A percentile compares a stretch with the other conserved stretches of the same genome.
Conservation (phyloP, 2,797 vertebrate species). For the Poeciliopsis paucimaculata region DNA sequence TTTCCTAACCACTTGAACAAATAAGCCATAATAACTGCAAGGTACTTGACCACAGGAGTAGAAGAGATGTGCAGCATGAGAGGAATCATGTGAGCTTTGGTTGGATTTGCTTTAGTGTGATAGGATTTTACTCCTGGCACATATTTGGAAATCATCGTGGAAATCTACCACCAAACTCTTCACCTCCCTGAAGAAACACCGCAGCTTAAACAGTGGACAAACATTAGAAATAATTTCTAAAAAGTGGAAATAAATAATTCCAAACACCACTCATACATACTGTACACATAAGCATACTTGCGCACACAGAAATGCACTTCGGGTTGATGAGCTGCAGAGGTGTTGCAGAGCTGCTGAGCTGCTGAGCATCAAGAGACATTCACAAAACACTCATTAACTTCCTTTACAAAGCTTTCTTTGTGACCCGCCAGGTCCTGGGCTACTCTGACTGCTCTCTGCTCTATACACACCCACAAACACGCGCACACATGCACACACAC, state of each 20-base stretch:
- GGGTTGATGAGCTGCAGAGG: slow-evolving; percentile 72
- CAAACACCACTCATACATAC: slow-evolving; percentile 51
- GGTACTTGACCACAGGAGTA: slow-evolving; percentile 92
- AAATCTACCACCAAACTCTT: slow-evolving; percentile 41
- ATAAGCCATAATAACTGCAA: slow-evolving; percentile 92
- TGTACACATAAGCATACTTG: slow-evolving; percentile 3
- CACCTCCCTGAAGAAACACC: slow-evolving; percentile 63
- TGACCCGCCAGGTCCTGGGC: slow-evolving; percentile 74
- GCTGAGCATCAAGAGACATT: slow-evolving; percentile 75
- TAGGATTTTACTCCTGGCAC: slow-evolving; percentile 53
- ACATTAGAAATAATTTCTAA: slow-evolving; percentile 83
- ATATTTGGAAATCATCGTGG: slow-evolving; percentile 32
- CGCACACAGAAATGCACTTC: slow-evolving; percentile 40
- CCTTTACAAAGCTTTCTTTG: slow-evolving; percentile 82
- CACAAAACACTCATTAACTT: slow-evolving; percentile 82
- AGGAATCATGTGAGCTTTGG: slow-evolving; percentile 81
- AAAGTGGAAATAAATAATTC: slow-evolving; percentile 77
- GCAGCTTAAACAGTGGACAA: slow-evolving; percentile 84
- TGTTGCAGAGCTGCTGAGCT: slow-evolving; percentile 74
- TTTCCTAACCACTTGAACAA: slow-evolving; percentile 99
- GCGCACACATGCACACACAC: slow-evolving; percentile 27
- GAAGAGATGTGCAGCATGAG: slow-evolving; percentile 86
- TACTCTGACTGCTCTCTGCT: slow-evolving; percentile 39
- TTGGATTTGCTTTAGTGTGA: slow-evolving; percentile 77
- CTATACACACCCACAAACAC: slow-evolving; percentile 11